phyloP scores from a whole-genome alignment of 2,113 vertebrate genomes.

The Globicephala melas region DNA sequence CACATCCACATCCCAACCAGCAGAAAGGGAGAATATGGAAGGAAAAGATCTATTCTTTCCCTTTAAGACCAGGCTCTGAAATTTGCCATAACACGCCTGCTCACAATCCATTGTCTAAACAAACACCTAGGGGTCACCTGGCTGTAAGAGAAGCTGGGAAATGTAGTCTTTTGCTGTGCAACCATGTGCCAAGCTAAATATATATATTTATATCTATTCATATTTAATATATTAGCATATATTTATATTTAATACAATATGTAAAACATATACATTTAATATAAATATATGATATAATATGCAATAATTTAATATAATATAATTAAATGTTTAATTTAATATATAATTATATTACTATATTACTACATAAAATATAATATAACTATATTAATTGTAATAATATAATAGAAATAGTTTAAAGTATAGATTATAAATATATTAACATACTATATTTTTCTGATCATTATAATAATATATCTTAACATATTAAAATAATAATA shows the following conservation, averaged over 20 bases:
- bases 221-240: neutral
- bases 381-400: neutral
- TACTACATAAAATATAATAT: neutral
- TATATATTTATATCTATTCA: neutral
- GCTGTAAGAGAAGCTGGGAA: neutral
- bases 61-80: neutral
- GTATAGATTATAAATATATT: neutral
- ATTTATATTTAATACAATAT: neutral
- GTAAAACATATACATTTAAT: neutral
- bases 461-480: neutral
- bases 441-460: neutral
- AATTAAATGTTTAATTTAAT: neutral
- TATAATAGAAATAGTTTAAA: neutral
- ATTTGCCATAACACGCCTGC: neutral
- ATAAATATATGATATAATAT: neutral
- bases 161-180: neutral
- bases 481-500: neutral
- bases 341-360: neutral
- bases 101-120: neutral
- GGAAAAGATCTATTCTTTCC: neutral
- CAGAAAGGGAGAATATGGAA: neutral
- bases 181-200: neutral
- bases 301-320: neutral
- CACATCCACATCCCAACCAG: neutral
- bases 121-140: neutral